Evolutionary conservation across 2,797 vertebrate species (phyloP).

Genomic region (Chromis chromis): DNA sequence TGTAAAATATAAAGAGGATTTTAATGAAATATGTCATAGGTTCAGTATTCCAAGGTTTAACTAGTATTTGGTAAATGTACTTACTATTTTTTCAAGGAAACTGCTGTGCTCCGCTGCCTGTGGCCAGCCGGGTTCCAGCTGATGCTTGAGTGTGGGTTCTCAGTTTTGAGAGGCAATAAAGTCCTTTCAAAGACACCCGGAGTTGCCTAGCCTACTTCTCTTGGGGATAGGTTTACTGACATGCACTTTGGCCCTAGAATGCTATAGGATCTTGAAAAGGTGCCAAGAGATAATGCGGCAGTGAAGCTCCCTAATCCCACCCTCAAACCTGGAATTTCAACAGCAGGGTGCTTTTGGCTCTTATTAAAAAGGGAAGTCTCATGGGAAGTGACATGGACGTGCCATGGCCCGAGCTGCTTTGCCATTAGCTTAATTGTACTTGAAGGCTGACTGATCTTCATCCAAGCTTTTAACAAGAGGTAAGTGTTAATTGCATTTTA

Average conservation of each 20-base stretch:
- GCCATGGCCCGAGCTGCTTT: conserved; percentile 24
- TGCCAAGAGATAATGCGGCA: conserved; percentile 40
- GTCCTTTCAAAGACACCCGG: conserved; percentile 62
- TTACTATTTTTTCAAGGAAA: conserved; percentile 65
- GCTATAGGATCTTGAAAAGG: conserved; percentile 67
- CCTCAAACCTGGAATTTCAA: conserved; percentile 64
- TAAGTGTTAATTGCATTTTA: conserved; percentile 32
- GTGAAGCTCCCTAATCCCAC: conserved; percentile 69
- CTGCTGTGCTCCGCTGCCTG: conserved; percentile 49
- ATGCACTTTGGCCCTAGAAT: conserved; percentile 60
- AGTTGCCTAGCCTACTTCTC: conserved; percentile 59
- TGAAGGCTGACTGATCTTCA: conserved; percentile 4
- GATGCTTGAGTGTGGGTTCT: conserved; percentile 61
- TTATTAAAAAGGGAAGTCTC: conserved; percentile 47
- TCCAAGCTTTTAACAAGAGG: conserved; percentile 41
- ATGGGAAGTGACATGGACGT: conserved; percentile 35
- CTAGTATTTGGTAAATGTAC: conserved; percentile 41
- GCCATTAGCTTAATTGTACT: conserved; percentile 28
- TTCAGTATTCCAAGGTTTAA: not conserved
- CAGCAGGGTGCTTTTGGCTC: conserved; percentile 52
- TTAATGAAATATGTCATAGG: not conserved
- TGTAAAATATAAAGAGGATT: not conserved
- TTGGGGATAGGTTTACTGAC: conserved; percentile 76
- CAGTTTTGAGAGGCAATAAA: conserved; percentile 74
- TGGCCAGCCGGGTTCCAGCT: conserved; percentile 56